phyloP scores from a whole-genome alignment of 1,140 invertebrate species.

The Papilio aristodemus region DNA sequence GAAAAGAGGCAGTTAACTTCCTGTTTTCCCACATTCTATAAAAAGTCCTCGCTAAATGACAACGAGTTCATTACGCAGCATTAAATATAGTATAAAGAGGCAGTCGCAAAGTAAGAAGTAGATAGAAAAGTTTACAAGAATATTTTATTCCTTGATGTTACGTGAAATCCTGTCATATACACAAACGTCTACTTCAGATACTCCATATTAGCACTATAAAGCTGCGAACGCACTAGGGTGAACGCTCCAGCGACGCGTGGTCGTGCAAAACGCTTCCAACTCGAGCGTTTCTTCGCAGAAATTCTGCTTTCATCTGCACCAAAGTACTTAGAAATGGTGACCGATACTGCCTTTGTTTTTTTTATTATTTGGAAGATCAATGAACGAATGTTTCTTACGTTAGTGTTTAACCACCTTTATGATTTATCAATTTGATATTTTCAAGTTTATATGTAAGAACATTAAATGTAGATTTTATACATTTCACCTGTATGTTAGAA shows the following conservation, averaged over 20 bases:
- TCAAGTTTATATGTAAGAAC: neutral
- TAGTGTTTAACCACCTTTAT: conserved; percentile 15
- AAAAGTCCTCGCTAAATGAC: too few species aligned
- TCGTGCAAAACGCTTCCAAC: conserved; percentile 39
- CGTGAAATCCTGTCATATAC: neutral
- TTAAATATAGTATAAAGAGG: too few species aligned
- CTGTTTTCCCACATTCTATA: too few species aligned
- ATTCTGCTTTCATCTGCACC: conserved; percentile 50
- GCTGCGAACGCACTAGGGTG: conserved; percentile 42
- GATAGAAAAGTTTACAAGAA: neutral
- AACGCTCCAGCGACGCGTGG: conserved; percentile 43
- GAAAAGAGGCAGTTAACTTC: too few species aligned
- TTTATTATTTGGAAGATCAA: conserved; percentile 21
- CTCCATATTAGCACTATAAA: conserved; percentile 41
- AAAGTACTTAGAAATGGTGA: conserved; percentile 37
- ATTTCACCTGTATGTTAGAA: too few species aligned
- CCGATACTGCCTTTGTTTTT: conserved; percentile 30
- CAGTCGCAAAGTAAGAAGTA: too few species aligned
- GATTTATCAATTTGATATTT: conserved; percentile 3
- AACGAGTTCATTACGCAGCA: too few species aligned
- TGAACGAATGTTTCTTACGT: conserved; percentile 6
- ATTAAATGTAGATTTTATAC: too few species aligned
- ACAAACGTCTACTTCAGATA: conserved; percentile 11
- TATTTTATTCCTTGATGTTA: neutral
- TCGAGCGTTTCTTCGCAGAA: conserved; percentile 47